Evolutionary conservation across 53 echinoderm and acorn worm genomes (phyloP).

Genomic region (Holothuria leucospilota): DNA sequence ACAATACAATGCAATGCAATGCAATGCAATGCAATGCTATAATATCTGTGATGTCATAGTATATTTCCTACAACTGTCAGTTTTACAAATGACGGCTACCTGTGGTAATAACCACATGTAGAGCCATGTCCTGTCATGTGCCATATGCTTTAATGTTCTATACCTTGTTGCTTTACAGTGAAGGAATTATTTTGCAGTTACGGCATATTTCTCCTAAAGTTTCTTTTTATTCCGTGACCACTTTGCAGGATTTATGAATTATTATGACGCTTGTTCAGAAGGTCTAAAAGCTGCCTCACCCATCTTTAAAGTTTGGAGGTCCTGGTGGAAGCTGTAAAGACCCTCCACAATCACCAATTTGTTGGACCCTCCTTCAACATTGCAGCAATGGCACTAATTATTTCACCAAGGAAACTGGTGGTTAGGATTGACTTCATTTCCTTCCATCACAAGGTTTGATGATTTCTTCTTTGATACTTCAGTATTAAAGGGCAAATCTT

Average conservation of each 20-base stretch:
- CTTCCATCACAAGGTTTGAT: conserved; percentile 86
- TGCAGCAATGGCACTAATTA: conserved; percentile 92
- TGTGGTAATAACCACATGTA: too few species aligned
- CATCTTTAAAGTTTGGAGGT: conserved; percentile 82
- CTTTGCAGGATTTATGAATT: conserved; percentile 87
- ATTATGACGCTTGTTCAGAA: conserved; percentile 98
- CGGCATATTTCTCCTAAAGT: neutral
- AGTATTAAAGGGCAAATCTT: too few species aligned
- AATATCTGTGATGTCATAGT: too few species aligned
- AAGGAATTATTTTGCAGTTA: too few species aligned
- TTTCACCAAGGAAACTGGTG: conserved; percentile 87
- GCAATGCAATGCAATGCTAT: too few species aligned
- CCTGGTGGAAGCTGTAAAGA: conserved; percentile 72
- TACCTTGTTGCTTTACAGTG: too few species aligned
- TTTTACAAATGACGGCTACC: too few species aligned
- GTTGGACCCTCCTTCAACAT: conserved; percentile 90
- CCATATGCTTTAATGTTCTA: too few species aligned
- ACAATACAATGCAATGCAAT: too few species aligned
- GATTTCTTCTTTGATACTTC: too few species aligned
- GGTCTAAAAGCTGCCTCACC: conserved; percentile 84
- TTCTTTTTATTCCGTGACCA: neutral
- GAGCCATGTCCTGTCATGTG: too few species aligned
- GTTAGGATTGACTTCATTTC: conserved; percentile 94
- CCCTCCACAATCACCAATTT: conserved; percentile 39
- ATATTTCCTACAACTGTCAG: too few species aligned